Percentiles rank a stretch among this genome's conserved stretches.
Evolutionary conservation across 1,140 invertebrate species (phyloP).

Genomic region (Idris sp.): DNA sequence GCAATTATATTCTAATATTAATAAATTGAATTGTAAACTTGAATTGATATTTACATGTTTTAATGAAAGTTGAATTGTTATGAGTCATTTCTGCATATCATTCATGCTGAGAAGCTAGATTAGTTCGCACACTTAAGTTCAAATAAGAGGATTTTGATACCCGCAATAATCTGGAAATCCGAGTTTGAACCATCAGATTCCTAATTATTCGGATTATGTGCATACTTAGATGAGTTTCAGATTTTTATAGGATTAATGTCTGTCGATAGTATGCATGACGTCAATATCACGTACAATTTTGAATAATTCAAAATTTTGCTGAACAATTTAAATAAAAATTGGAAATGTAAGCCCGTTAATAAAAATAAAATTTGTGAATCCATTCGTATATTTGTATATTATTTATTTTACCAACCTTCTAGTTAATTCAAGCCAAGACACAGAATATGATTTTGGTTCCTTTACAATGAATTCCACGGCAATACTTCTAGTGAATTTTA

Average conservation of each 20-base stretch:
- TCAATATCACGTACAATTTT: background rate
- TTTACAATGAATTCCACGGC: constrained; percentile 87
- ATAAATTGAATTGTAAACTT: background rate
- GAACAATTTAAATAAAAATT: too few species aligned
- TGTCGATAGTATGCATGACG: background rate
- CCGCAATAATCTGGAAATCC: constrained; percentile 28
- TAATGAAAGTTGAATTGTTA: constrained; percentile 5
- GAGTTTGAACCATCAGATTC: constrained; percentile 14
- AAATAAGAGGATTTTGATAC: constrained; percentile 33
- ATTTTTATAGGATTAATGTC: constrained; percentile 3
- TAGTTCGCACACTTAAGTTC: constrained; percentile 14
- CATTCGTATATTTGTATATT: too few species aligned
- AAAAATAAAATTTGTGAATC: too few species aligned
- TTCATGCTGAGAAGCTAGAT: constrained; percentile 7
- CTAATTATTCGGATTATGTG: constrained; percentile 26
- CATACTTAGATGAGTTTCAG: constrained; percentile 5
- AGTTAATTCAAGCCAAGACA: constrained; percentile 91
- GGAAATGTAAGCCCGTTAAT: too few species aligned
- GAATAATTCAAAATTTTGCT: too few species aligned
- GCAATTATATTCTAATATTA: too few species aligned
- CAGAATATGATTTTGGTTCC: constrained; percentile 85
- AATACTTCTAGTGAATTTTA: constrained; percentile 83
- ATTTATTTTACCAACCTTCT: too few species aligned
- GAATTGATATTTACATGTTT: background rate
- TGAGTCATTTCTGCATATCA: constrained; percentile 5